phyloP scores from a whole-genome alignment of 2,888 invertebrate genomes.

The Punctoribates punctum region DNA sequence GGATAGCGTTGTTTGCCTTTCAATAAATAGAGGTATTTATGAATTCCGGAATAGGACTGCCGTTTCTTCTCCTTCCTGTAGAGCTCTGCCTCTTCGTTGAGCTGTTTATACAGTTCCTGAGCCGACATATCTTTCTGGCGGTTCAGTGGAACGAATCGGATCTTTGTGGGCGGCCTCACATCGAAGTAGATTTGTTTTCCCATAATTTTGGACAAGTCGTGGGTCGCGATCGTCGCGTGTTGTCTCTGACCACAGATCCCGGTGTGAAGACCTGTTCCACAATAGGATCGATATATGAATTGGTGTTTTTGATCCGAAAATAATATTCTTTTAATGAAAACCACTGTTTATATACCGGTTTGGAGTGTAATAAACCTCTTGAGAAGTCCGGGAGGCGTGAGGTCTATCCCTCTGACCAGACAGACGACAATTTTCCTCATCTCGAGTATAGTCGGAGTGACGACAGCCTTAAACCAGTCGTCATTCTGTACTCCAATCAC shows the following conservation, averaged over 20 bases:
- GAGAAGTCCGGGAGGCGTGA: slow-evolving; percentile 61
- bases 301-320: too few relatives aligned
- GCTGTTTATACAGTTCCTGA: slow-evolving; percentile 64
- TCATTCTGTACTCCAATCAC: slow-evolving; percentile 31
- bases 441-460: slow-evolving; percentile 60
- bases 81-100: slow-evolving; percentile 72
- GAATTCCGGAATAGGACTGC: slow-evolving; percentile 74
- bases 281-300: slow-evolving; percentile 50
- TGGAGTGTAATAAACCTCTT: slow-evolving; percentile 73
- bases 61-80: slow-evolving; percentile 78
- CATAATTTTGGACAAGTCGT: slow-evolving; percentile 66
- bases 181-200: slow-evolving; percentile 61
- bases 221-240: slow-evolving; percentile 75
- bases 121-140: slow-evolving; percentile 63
- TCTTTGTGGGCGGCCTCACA: slow-evolving; percentile 63
- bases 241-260: slow-evolving; percentile 72
- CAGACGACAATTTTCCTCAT: slow-evolving; percentile 71
- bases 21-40: slow-evolving; percentile 72
- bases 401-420: slow-evolving; percentile 63
- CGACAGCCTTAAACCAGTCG: slow-evolving; percentile 56
- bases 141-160: slow-evolving; percentile 62
- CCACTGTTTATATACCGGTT: slow-evolving; percentile 49
- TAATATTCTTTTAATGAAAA: too few relatives aligned
- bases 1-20: slow-evolving; percentile 71
- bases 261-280: slow-evolving; percentile 60